Base-by-base conservation (phyloP, 1,140 invertebrate species). In the Procambarus clarkii region DNA sequence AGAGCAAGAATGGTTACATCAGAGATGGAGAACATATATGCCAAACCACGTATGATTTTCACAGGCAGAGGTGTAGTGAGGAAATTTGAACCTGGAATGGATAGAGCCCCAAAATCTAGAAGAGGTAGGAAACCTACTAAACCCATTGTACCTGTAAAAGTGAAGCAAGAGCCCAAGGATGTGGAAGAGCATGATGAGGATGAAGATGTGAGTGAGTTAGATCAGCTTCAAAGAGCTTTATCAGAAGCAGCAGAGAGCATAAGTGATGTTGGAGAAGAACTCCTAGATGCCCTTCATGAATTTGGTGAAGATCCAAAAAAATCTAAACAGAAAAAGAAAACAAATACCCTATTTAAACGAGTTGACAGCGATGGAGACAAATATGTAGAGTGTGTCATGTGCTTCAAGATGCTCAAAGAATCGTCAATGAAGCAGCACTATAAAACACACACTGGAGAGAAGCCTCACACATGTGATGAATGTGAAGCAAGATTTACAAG, bases 401-500 rank as follows among this genome's bases (percentile, higher is more conserved):
- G 94, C 60, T 93, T 93, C 78, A 94, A 94, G 60, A 87, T 93
- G 44, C 86, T 94, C 21, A 94, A 94, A 87, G 93, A 93, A 74
- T 93, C 93, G n/a, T 94, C 94, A 18, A 93, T 94, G 77, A 93
- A 93, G 76, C 93, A 93, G 34, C 93, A 94, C 79, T 90, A 92
- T 54, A 93, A 87, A 54, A 93, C 92, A 48, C 92, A 93, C 60
- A 83, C 93, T 79, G 94, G 93, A 0, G 93, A 92, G 50, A 92
- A 92, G 81, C 93, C 93, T 11, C 93, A 93, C 89, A 86, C 86
- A 8, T 94, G 94, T 93, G 92, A 94, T 83, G 79, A 93, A 24
- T 94, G 94, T 92, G 93, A 92, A 21, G 93, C 93, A 18, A 93
- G 92, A 69, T 94, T 94, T 91, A 94, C 93, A 13, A 91, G 94